A percentile compares a stretch with the other conserved stretches of the same genome.
Conservation (phyloP, 1,140 invertebrate genomes). For the Drosophila sechellia region DNA sequence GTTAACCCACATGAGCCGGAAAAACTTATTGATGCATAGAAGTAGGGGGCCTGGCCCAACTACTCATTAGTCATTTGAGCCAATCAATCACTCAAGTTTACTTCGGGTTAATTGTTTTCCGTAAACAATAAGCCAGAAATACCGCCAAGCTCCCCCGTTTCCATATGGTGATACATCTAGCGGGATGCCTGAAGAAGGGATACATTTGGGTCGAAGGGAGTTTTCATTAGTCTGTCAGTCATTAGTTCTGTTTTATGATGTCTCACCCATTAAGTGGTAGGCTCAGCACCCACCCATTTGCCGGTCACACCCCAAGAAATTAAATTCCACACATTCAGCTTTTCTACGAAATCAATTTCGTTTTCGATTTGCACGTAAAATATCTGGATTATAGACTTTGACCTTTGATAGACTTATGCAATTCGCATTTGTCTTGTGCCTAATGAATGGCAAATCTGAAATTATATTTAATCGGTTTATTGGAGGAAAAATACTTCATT, state of each 20-base stretch:
- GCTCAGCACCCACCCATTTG: slow-evolving; percentile 14
- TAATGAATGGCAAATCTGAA: slow-evolving; percentile 9
- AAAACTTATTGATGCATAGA: slow-evolving; percentile 21
- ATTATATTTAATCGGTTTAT: background rate
- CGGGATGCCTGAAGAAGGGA: slow-evolving; percentile 25
- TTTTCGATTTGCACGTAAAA: slow-evolving; percentile 11
- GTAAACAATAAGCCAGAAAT: slow-evolving; percentile 50
- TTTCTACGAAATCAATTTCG: slow-evolving; percentile 18
- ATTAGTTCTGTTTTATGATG: slow-evolving; percentile 55
- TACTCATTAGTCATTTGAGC: slow-evolving; percentile 55
- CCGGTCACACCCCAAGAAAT: background rate
- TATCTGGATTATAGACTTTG: background rate
- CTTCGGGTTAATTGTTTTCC: slow-evolving; percentile 66
- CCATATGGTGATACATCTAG: slow-evolving; percentile 23
- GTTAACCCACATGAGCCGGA: slow-evolving; percentile 17
- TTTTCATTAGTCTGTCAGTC: slow-evolving; percentile 74
- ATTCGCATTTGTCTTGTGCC: background rate
- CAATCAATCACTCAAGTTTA: slow-evolving; percentile 63
- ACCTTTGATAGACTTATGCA: background rate
- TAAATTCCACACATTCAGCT: background rate
- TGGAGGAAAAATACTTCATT: too few species aligned
- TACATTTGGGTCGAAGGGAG: slow-evolving; percentile 42
- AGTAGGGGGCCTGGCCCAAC: background rate
- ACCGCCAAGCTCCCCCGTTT: slow-evolving; percentile 12
- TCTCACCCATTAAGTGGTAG: slow-evolving; percentile 65